These are phyloP conservation scores for Drosophila takahashii DNA, from an alignment of 1,140 invertebrate species.

Conservation along the genomic window DNA sequence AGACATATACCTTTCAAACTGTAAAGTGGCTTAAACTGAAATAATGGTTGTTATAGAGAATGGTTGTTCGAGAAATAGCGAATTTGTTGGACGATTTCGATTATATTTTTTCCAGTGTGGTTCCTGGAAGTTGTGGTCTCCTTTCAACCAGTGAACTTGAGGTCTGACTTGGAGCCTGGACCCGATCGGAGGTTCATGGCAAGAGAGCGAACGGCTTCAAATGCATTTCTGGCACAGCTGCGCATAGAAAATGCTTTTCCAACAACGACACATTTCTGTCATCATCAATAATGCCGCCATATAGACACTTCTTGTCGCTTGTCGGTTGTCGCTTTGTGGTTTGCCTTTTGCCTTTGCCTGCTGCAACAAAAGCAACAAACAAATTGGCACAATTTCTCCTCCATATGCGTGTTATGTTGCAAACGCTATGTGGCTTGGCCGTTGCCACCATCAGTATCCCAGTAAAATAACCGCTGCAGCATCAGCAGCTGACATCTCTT, in stretches of 20 bases:
- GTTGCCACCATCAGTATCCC: conserved; percentile 24
- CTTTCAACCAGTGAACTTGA: conserved; percentile 38
- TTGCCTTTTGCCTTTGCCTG: conserved; percentile 62
- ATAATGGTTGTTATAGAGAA: too few species aligned
- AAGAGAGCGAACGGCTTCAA: conserved; percentile 12
- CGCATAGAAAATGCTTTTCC: conserved; percentile 61
- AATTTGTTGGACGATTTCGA: too few species aligned
- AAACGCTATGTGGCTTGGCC: conserved; percentile 57
- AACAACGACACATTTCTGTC: conserved; percentile 77
- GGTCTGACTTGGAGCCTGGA: conserved; percentile 14
- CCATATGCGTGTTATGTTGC: conserved; percentile 72
- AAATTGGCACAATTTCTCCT: conserved; percentile 82
- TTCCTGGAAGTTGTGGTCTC: not conserved
- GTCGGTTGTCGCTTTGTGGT: conserved; percentile 38
- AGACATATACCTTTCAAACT: too few species aligned
- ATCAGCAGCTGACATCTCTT: conserved; percentile 71
- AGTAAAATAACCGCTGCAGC: conserved; percentile 30
- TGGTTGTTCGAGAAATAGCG: not conserved
- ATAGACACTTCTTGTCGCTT: conserved; percentile 55
- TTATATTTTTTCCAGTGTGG: not conserved
- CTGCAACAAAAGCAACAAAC: conserved; percentile 58
- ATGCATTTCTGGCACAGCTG: conserved; percentile 56
- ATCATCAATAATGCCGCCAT: conserved; percentile 81
- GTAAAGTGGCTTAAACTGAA: too few species aligned
- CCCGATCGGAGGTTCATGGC: conserved; percentile 38